Evolutionary conservation across 1,140 invertebrate genomes (phyloP).

Genomic region (Drosophila repletoides): DNA sequence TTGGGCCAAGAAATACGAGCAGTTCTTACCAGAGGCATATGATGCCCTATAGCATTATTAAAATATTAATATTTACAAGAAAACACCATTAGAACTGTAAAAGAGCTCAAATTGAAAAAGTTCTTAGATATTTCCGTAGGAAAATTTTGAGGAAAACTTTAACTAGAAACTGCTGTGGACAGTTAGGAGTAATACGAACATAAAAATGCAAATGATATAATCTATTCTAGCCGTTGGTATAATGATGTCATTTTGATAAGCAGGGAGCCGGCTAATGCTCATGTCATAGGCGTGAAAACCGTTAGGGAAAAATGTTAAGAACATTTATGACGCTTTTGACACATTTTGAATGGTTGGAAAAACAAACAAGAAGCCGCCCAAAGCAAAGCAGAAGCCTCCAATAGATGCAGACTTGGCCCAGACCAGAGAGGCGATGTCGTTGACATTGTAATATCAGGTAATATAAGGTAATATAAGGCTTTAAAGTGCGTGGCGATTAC

Average conservation of each 20-base stretch:
- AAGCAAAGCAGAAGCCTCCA: not conserved
- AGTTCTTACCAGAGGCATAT: no score
- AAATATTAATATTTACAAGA: no score
- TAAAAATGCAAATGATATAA: constrained; percentile 57
- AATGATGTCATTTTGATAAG: constrained; percentile 47
- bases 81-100: no score
- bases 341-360: constrained; percentile 20
- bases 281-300: constrained; percentile 40
- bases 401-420: not conserved
- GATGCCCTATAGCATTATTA: no score
- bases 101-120: no score
- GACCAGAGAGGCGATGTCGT: not conserved
- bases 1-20: no score
- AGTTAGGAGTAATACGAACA: constrained; percentile 7
- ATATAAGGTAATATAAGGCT: no score
- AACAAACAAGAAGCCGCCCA: constrained; percentile 10
- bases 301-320: constrained; percentile 36
- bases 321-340: constrained; percentile 35
- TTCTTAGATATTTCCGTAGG: no score
- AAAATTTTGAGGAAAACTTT: not conserved
- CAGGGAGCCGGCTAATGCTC: not conserved
- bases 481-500: constrained; percentile 18
- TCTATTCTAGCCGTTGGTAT: no score
- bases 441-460: no score
- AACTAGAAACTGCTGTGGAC: not conserved